Evolutionary conservation across 1,140 invertebrate genomes (phyloP).

Genomic region (Brachionus rotundiformis): DNA sequence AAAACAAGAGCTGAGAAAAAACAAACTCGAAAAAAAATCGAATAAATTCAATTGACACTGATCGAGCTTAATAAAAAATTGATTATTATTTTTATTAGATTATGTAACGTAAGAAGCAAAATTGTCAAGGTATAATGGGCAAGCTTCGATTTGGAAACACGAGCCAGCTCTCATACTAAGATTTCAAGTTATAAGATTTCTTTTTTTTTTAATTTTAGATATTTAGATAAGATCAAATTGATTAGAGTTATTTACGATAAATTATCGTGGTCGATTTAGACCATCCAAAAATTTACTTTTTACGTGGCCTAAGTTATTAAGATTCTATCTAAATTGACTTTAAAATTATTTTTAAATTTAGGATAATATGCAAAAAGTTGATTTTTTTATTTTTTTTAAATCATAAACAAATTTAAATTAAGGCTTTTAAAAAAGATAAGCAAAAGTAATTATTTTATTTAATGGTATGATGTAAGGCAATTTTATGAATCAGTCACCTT

Average conservation of each 20-base stretch:
- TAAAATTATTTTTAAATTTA: background rate
- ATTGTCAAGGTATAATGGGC: background rate
- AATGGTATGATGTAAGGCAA: background rate
- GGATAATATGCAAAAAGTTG: background rate
- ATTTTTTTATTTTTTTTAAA: background rate
- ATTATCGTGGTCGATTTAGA: background rate
- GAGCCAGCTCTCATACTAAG: background rate
- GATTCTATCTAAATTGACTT: background rate
- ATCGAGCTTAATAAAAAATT: constrained; percentile 10
- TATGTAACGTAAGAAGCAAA: background rate
- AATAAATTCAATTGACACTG: background rate
- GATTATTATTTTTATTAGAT: background rate
- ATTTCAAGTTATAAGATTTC: background rate
- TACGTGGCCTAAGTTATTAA: background rate
- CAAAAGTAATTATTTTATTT: background rate
- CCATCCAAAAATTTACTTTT: background rate
- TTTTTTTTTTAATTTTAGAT: background rate
- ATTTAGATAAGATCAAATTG: constrained; percentile 8
- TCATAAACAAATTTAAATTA: background rate
- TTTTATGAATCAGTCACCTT: background rate
- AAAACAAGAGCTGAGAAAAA: background rate
- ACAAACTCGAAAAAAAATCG: background rate
- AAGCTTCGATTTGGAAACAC: background rate
- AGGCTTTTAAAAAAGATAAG: background rate
- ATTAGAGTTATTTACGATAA: constrained; percentile 4